Evolutionary conservation across 2,113 vertebrate species (phyloP), one percentile per base, ranked within the genome.

Genomic region (Calcarius ornatus): DNA sequence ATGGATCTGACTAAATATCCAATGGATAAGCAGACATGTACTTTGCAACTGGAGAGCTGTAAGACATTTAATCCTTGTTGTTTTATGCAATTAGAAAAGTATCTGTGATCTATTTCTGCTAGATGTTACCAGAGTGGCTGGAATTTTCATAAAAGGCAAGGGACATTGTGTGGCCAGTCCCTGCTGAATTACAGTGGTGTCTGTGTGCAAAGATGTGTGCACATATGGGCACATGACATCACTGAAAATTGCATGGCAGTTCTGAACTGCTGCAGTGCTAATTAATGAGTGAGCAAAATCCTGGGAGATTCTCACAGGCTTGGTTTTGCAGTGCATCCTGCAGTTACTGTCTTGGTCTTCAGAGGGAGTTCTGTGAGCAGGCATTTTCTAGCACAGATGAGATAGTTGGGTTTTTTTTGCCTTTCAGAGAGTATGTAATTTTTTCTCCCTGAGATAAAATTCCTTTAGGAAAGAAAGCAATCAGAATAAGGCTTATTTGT

Each of bases 1-100:
- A 99, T 99, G 99, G 99, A 99, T 88, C 97, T 99, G 92, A 99
- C 98, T 61, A 99, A 99, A 95, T 99, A 99, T 65, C 99, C 99
- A 7, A 99, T 99, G 99, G 99, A 99, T 97, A 99, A 99, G 88
- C 99, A 99, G 98, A 99, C 97, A 2, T 99, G 99, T 96, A 99
- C 98, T 27, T 96, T 99, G 60, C 99, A 99, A 98, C 98, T 99
- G 88, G 99, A 99, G 97, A 99, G 99, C 98, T 99, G 99, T 99
- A 98, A 99, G 98, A 69, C 45, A 61, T 28, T 73, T 86, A 90
- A 72, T 76, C 48, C 21, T 63, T 81, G 22, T 22, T 75, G 10
- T 71, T 90, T 48, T 47, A 33, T 64, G 12, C 15, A 56, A 7
- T 43, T 81, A 60, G 22, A 53, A 93, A 51, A 77, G 31, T 27